Base-by-base conservation (phyloP, 1,140 invertebrate species). In the Delia radicum region DNA sequence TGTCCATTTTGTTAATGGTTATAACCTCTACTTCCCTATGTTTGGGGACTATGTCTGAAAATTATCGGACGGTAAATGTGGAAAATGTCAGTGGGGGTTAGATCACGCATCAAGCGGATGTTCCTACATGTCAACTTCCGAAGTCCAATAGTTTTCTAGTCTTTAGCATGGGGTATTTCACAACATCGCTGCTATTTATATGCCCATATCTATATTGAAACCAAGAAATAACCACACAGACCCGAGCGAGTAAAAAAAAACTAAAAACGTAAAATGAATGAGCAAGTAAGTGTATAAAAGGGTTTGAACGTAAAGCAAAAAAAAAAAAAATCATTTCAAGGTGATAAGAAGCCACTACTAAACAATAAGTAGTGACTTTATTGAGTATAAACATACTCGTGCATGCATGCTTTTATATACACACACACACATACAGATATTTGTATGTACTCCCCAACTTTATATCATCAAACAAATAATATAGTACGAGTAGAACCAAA, bases 261-360 rank as follows among this genome's bases (percentile, higher is more conserved):
- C 33, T 31, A 21, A 21, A n/a, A n/a, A n/a, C 7, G 31, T 29
- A 29, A 18, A 28, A 55, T 65, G 31, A 24, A 24, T 18, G 15
- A 55, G 73, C 18, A 63, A 37, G 61, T 74, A 26, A n/a, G 55
- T 62, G 63, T 31, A 13, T 26, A 42, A 33, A 37, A 63, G 37
- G 61, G 27, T 63, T 37, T 29, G 48, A 74, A 63, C 61, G 73
- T 27, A 74, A 74, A 26, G 37, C 37, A 37, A 74, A 29, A 62
- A 74, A 74, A 63, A 74, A 37, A 31, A 37, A 74, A 63, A 63
- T 24, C 61, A 74, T 63, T 74, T 74, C 73, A 74, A 74, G 73
- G 73, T 74, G 73, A 74, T 74, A 74, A 74, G 73, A 74, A 42
- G 73, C 61, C 55, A 74, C 55, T 74, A 74, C 61, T 74, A 74